A percentile compares a stretch with the other conserved stretches of the same genome.
Evolutionary conservation across 2,113 vertebrate species (phyloP).

Genomic region (Pelusios castaneus): DNA sequence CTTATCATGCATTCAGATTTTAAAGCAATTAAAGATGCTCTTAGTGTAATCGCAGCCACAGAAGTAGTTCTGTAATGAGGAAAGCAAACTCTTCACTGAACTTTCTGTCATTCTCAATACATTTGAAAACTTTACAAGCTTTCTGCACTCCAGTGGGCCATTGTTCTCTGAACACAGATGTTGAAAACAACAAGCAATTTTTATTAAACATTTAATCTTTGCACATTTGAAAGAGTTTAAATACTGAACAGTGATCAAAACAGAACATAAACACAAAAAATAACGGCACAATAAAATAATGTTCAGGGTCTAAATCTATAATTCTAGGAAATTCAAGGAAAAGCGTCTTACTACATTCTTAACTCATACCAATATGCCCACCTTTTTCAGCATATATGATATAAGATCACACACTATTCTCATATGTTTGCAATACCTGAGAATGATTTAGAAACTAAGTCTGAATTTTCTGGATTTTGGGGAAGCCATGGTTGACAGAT

Average conservation of each 20-base stretch:
- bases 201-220: slow-evolving; percentile 92
- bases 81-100: slow-evolving; percentile 99
- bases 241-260: slow-evolving; percentile 87
- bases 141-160: slow-evolving; percentile 97
- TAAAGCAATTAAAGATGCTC: slow-evolving; percentile 99
- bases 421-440: slow-evolving; percentile 59
- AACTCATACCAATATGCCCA: slow-evolving; percentile 66
- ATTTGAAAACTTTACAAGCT: slow-evolving; percentile 99
- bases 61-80: slow-evolving; percentile 98
- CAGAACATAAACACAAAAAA: slow-evolving; percentile 80
- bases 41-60: slow-evolving; percentile 99
- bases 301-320: slow-evolving; percentile 60
- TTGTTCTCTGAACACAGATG: slow-evolving; percentile 99
- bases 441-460: slow-evolving; percentile 26
- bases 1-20: slow-evolving; percentile 99
- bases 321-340: slow-evolving; percentile 58
- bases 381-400: slow-evolving; percentile 72
- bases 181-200: slow-evolving; percentile 91
- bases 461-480: slow-evolving; percentile 16
- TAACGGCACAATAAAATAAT: slow-evolving; percentile 75
- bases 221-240: slow-evolving; percentile 88
- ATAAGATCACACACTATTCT: slow-evolving; percentile 64
- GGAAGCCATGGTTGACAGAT: background rate
- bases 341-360: slow-evolving; percentile 66
- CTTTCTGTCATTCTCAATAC: slow-evolving; percentile 98